phyloP scores from a whole-genome alignment of 2,113 vertebrate genomes.

The Myotis lucifugus region DNA sequence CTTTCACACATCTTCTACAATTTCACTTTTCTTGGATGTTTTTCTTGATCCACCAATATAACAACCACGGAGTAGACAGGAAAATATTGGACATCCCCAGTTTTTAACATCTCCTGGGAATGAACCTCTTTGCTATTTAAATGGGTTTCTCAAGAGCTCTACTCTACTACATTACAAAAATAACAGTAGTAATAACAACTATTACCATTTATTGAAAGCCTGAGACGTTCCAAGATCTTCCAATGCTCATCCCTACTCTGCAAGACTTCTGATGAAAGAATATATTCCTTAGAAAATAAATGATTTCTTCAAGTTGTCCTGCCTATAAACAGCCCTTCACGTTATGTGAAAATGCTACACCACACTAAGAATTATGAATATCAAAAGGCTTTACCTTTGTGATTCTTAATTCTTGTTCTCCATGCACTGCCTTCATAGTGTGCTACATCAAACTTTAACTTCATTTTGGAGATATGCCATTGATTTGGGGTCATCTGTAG shows the following conservation, averaged over 20 bases:
- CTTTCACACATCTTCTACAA: not conserved
- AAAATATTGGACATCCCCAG: not conserved
- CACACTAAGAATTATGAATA: not conserved
- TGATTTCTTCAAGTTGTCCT: not conserved
- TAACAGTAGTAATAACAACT: not conserved
- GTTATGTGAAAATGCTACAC: not conserved
- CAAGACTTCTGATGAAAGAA: not conserved
- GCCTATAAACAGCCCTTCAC: not conserved
- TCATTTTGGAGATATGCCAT: not conserved
- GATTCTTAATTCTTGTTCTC: not conserved
- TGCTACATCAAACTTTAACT: not conserved
- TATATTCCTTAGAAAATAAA: not conserved
- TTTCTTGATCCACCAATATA: not conserved
- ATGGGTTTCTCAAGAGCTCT: not conserved
- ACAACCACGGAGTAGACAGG: not conserved
- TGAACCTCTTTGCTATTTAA: slow-evolving; percentile 3
- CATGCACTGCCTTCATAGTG: not conserved
- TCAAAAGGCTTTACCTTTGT: not conserved
- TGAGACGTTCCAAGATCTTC: not conserved
- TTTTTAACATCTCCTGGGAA: not conserved
- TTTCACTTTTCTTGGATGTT: not conserved
- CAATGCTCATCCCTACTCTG: not conserved
- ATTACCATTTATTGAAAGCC: not conserved
- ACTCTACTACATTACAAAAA: not conserved
- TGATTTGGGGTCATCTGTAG: not conserved